A percentile compares a stretch with the other conserved stretches of the same genome.
phyloP scores from a whole-genome alignment of 2,888 invertebrate genomes.

The Andrena fulva region DNA sequence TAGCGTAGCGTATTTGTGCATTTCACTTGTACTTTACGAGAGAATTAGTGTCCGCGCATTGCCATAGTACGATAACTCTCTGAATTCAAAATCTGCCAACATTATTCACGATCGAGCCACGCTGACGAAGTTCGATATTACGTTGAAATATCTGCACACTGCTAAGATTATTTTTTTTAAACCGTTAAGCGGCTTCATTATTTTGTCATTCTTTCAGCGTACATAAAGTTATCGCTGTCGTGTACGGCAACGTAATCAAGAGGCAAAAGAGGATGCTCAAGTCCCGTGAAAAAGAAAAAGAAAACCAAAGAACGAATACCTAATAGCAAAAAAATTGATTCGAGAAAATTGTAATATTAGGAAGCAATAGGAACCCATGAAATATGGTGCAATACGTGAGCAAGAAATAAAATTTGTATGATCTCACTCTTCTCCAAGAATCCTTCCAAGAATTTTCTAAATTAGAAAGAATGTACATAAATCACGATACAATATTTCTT shows the following conservation, averaged over 20 bases:
- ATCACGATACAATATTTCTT: constrained; percentile 36
- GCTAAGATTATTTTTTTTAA: constrained; percentile 23
- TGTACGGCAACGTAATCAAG: constrained; percentile 46
- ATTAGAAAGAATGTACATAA: constrained; percentile 54
- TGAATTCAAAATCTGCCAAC: constrained; percentile 38
- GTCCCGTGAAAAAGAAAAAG: constrained; percentile 73
- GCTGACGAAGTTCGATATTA: constrained; percentile 17
- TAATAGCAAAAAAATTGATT: constrained; percentile 64
- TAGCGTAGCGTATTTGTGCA: constrained; percentile 69
- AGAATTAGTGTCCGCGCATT: constrained; percentile 54
- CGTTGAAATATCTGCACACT: constrained; percentile 34
- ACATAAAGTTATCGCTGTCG: constrained; percentile 34
- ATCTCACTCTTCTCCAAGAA: constrained; percentile 71
- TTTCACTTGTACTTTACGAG: constrained; percentile 68
- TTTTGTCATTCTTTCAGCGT: constrained; percentile 23
- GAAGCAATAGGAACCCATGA: constrained; percentile 30
- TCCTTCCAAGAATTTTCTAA: constrained; percentile 53
- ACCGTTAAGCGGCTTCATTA: constrained; percentile 26
- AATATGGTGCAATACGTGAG: constrained; percentile 51
- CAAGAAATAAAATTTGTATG: constrained; percentile 62
- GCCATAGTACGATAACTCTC: constrained; percentile 46
- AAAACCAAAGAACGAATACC: constrained; percentile 76
- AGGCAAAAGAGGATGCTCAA: constrained; percentile 41
- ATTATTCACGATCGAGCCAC: constrained; percentile 29
- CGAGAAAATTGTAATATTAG: constrained; percentile 40